Evolutionary conservation across 37 sponge, comb jelly and placozoan species (phyloP), one percentile per base, ranked within the genome.

Genomic region (Spongilla lacustris): DNA sequence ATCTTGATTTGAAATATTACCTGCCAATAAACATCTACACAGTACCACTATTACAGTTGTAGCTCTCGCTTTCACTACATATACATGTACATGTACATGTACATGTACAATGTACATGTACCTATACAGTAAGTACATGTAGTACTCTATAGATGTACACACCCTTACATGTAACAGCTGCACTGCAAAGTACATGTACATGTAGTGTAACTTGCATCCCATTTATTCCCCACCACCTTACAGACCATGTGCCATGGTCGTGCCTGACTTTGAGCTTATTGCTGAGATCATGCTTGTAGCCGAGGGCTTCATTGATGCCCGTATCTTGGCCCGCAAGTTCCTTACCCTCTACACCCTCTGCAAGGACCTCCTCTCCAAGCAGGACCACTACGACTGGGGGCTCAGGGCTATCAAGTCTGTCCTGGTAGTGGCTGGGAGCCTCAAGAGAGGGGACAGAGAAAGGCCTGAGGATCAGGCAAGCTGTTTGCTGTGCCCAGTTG

Each of bases 231-330:
- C 41, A 10, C 50, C 27, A 10, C 50, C 27, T 31, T 46, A 2
- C 83, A 94, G 99, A 36, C 99, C 99, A 26, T 98, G 99, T 95
- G 99, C 99, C 76, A 98, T 98, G 99, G 99, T 98, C 29, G 99
- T 98, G 58, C 99, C 99, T 48, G 99, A 98, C 78, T 98, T 95
- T 87, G 97, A 92, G 81, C 86, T 98, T 78, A 98, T 98, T 70
- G 93, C 93, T 84, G 99, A 98, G 90, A 98, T 98, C 89, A 98
- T 98, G 99, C 93, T 98, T 89, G 97, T 98, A 33, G 97, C 99
- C 32, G 99, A 98, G 79, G 99, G 99, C 32, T 98, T 98, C 88
- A 87, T 96, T 46, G 96, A 98, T 5, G 99, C 99, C 25, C 78
- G 99, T 2, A 89, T 93, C 69, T 71, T 98, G 46, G 97, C 99